These are phyloP conservation scores for Rhipidura dahli DNA, from an alignment of 2,113 vertebrate genomes.

Conservation along the genomic window DNA sequence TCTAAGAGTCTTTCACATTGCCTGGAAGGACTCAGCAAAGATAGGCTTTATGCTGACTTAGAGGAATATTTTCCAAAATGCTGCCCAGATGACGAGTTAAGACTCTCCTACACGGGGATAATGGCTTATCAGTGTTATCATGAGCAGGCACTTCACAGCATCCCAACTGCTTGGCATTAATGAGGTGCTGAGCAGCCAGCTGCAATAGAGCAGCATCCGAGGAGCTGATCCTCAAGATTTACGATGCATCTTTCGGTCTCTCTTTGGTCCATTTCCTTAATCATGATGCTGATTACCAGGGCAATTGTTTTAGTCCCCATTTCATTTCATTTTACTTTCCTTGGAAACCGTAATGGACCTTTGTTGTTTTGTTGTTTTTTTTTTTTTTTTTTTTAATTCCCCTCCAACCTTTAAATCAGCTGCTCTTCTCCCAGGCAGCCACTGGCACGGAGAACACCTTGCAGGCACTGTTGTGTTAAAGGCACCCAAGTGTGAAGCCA, in stretches of 20 bases:
- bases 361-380: background rate
- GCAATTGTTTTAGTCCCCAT: background rate
- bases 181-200: background rate
- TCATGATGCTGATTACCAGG: background rate
- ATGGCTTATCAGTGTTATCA: background rate
- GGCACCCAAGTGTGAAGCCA: constrained; percentile 16
- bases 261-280: constrained; percentile 18
- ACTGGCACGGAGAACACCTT: background rate
- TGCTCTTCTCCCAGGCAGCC: background rate
- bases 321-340: background rate
- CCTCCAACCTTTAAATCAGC: background rate
- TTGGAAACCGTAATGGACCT: background rate
- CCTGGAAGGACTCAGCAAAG: background rate
- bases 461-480: background rate
- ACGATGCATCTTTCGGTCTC: background rate
- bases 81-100: background rate
- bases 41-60: background rate
- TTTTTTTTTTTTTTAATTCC: background rate
- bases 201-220: background rate
- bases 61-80: background rate
- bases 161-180: background rate
- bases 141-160: background rate
- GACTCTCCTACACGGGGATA: background rate
- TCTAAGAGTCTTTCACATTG: background rate
- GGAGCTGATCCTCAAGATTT: background rate